Base-by-base conservation (phyloP, 2,113 vertebrate species). In the Ochotona curzoniae region DNA sequence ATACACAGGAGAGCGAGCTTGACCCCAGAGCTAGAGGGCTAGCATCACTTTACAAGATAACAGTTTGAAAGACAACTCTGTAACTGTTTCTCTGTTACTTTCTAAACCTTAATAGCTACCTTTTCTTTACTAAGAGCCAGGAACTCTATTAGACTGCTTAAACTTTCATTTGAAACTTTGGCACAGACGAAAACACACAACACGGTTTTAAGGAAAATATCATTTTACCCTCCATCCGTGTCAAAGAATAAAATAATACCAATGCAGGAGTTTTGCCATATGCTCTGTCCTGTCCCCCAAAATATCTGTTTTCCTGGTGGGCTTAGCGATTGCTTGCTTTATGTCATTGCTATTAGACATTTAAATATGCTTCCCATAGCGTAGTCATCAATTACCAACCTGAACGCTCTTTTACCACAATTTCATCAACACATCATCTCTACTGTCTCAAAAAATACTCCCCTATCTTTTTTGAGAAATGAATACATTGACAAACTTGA, bases 121-220 rank as follows among this genome's bases (percentile, higher is more conserved):
- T 84, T 93, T 89, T 90, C 91, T 60, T 96, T 95, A 63, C 49
- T 86, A 83, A 76, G 67, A 90, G 47, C n/a, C 47, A 90, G 60
- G 18, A 90, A 91, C 61, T 89, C 83, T 83, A 47, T 64, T 87
- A 91, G 57, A 49, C 6, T 78, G 38, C 86, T 87, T 8, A 81
- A 95, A 79, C 26, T 84, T 87, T 83, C 88, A 26, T 81, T 93
- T 93, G 49, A 94, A 93, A 95, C 18, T 81, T 66, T 84, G 90
- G 89, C 18, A 57, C 18, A 66, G 18, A 35, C 20, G 83, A 2
- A 73, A 5, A 10, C 15, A 75, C 32, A 70, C 47, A 74, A 69
- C 74, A 88, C 83, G 79, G 64, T 61, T 67, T 23, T 79, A 64
- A 82, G 38, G 51, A 23, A 95, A 91, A 54, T 81, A 25, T 5